Base-by-base conservation (phyloP, 1,140 invertebrate genomes). In the Matsumurasca onukii region DNA sequence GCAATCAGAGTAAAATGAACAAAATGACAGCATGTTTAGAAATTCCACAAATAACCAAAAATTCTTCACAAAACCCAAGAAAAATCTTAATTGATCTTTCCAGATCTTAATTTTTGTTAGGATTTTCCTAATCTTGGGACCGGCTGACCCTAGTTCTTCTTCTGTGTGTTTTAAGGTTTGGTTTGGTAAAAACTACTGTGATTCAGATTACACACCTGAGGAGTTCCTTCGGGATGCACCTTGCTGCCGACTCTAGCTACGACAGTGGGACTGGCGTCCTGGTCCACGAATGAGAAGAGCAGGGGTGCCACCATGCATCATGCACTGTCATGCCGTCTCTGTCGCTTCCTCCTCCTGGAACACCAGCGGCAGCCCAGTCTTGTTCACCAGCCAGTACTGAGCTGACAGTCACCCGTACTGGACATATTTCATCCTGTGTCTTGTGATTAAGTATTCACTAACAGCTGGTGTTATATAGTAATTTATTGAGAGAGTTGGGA, bases 371-470 rank as follows among this genome's bases (percentile, higher is more conserved):
- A 99, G 82, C 0, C 96, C 97, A 17, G 94, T 95, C 79, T 93
- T 93, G 79, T 99, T 99, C 29, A 99, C 87, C 71, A 99, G 88
- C 97, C 97, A 99, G 81, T 92, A 98, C 0, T 91, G 90, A 24
- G 93, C 91, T 69, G 86, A 91, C 17, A 98, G 86, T 88, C 64
- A 97, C 84, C 84, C 93, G 82, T n/a, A 57, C 85, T n/a, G n/a
- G n/a, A n/a, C n/a, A n/a, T n/a, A n/a, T n/a, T n/a, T 78, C n/a
- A 45, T 45, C n/a, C 39, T 13, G n/a, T n/a, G 39, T 12, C 39
- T 45, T 45, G n/a, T 31, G 69, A n/a, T 31, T 31, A 52, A 25
- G 45, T n/a, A 73, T 48, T 45, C 61, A 29, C 51, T 31, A 52
- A 55, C 49, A 48, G 64, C 25, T 34, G 48, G 39, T 13, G 39